Conservation (phyloP, 2,888 invertebrate genomes). For the Drosophila paracracens region DNA sequence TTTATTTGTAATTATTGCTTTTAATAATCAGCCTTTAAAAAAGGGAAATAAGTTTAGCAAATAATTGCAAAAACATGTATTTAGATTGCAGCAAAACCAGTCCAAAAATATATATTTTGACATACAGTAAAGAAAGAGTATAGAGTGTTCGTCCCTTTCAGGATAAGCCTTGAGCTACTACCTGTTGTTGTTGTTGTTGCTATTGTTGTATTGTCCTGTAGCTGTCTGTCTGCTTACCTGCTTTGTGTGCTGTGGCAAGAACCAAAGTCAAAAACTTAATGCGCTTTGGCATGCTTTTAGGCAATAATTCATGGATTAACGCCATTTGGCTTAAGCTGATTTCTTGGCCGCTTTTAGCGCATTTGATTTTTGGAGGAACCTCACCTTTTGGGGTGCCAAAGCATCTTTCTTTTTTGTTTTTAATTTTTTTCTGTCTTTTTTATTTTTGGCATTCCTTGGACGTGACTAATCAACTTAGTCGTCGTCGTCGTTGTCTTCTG, state of each 20-base stretch:
- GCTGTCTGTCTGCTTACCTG: slow-evolving; percentile 42
- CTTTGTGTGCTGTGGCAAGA: slow-evolving; percentile 33
- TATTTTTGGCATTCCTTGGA: slow-evolving; percentile 65
- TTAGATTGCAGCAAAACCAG: not conserved
- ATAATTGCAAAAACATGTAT: not conserved
- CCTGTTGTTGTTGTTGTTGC: slow-evolving; percentile 42
- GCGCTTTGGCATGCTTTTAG: slow-evolving; percentile 84
- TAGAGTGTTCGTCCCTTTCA: not conserved
- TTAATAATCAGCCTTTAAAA: not conserved
- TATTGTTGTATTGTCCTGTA: slow-evolving; percentile 29
- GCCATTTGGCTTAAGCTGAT: slow-evolving; percentile 81
- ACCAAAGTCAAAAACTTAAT: slow-evolving; percentile 74
- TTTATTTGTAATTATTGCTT: not conserved
- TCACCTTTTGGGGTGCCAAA: slow-evolving; percentile 63
- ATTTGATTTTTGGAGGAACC: slow-evolving; percentile 59
- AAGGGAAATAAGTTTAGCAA: not conserved
- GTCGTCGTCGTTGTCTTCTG: slow-evolving; percentile 16
- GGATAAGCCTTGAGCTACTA: slow-evolving; percentile 12
- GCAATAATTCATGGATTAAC: slow-evolving; percentile 85
- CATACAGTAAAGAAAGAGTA: slow-evolving; percentile 9
- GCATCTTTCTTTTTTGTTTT: slow-evolving; percentile 18
- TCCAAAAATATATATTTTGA: not conserved
- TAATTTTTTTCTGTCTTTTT: slow-evolving; percentile 1
- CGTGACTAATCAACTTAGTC: slow-evolving; percentile 74
- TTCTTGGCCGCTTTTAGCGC: slow-evolving; percentile 71